Base-by-base conservation (phyloP, 1,140 invertebrate species). In the Brachionus rotundiformis region DNA sequence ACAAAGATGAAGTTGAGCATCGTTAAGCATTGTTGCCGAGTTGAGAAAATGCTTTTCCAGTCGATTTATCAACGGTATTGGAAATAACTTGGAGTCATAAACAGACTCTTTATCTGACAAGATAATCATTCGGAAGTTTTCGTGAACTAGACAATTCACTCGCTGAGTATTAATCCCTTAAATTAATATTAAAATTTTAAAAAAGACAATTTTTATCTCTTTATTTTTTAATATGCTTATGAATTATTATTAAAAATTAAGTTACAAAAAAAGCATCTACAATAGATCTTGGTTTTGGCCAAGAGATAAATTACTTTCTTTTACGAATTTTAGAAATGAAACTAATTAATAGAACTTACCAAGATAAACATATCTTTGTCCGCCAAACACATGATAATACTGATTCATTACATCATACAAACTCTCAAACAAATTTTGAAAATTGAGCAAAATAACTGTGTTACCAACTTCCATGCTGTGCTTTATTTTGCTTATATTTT, bases 401-500 rank as follows among this genome's bases (percentile, higher is more conserved):
- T 87, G 83, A 82, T 87, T 87, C 7, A 87, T 83, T 10, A 85
- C 86, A 83, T 87, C 86, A 81, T 87, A 87, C 8, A 87, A 83
- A 83, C 85, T 86, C 63, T 87, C 86, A 76, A 87, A 87, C 36
- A 87, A 82, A 80, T 86, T 86, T 68, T 87, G 86, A 79, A 86
- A 82, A 83, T 87, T 87, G 31, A 87, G 82, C 8, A 87, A 82
- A 33, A 87, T 83, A 8, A 87, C 85, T 0, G 86, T 86, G 25
- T 84, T 85, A 7, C 86, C 86, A 2, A 84, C 86, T 81, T 87
- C 86, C 87, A 87, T 87, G 82, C 86, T 87, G 7, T 86, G 84
- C 73, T 87, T 87, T 79, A 87, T 87, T 10, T 85, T 81, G 82
- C 87, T 87, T 81, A 87, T 87, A 76, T 87, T 87, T 3, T 86